These are phyloP conservation scores for Gila orcuttii DNA, from an alignment of 2,113 vertebrate genomes.

Conservation along the genomic window DNA sequence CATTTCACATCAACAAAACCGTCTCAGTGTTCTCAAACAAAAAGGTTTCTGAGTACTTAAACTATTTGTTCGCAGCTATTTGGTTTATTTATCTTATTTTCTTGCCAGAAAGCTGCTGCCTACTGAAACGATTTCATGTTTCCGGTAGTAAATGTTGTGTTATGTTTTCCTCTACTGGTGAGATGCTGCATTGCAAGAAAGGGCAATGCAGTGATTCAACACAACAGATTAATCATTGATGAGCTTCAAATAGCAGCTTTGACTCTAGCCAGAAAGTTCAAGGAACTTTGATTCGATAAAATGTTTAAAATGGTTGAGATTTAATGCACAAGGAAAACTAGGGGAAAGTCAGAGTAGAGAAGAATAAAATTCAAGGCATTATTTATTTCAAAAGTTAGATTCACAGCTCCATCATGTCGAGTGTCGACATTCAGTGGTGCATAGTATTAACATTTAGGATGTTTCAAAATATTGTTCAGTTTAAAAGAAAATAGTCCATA, in stretches of 20 bases:
- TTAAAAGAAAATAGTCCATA: background rate
- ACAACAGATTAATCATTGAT: background rate
- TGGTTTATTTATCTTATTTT: background rate
- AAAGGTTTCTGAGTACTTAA: too few species aligned
- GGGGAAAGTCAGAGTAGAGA: background rate
- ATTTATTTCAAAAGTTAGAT: constrained; percentile 40
- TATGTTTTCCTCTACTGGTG: background rate
- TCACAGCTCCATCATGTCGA: constrained; percentile 3
- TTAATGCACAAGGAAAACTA: background rate
- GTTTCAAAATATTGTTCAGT: background rate
- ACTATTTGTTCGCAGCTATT: too few species aligned
- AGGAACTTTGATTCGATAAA: background rate
- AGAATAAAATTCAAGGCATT: constrained; percentile 1
- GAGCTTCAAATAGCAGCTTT: background rate
- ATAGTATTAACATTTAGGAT: constrained; percentile 31
- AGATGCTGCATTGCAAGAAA: background rate
- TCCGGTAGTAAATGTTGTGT: background rate
- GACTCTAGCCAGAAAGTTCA: background rate
- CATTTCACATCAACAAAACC: too few species aligned
- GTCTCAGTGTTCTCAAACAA: too few species aligned
- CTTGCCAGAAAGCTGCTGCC: background rate
- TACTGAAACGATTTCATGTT: background rate
- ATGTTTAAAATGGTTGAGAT: background rate
- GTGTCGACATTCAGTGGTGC: constrained; percentile 10
- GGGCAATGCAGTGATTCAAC: background rate